phyloP scores from a whole-genome alignment of 2,888 invertebrate species.

The Entomobrya multifasciata region DNA sequence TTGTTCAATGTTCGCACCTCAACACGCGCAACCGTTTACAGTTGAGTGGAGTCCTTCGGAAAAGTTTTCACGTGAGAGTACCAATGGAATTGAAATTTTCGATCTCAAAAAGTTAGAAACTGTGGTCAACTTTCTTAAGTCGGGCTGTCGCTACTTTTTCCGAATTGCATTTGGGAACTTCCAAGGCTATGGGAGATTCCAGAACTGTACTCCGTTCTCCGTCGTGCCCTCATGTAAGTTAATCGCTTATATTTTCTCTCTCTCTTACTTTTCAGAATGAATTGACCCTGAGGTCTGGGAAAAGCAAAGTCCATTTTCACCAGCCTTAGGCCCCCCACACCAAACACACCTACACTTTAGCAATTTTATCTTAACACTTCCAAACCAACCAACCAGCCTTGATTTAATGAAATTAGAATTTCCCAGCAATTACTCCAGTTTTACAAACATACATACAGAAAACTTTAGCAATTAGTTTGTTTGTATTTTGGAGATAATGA shows the following conservation, averaged over 20 bases:
- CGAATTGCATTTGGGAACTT: conserved; percentile 95
- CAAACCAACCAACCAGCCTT: no score
- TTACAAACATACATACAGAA: no score
- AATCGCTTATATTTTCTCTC: neutral
- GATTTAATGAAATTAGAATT: conserved; percentile 17
- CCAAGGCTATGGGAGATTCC: conserved; percentile 92
- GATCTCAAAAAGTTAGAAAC: conserved; percentile 86
- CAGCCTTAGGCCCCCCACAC: neutral
- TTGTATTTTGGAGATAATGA: neutral
- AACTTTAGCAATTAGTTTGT: conserved; percentile 25
- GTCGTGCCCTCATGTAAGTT: conserved; percentile 94
- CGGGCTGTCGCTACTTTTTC: conserved; percentile 93
- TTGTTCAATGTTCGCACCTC: neutral
- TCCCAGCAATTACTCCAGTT: neutral
- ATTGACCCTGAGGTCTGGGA: neutral
- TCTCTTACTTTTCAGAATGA: neutral
- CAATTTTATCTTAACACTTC: no score
- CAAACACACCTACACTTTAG: neutral
- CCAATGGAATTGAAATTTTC: conserved; percentile 86
- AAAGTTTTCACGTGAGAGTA: conserved; percentile 88
- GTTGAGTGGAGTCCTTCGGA: conserved; percentile 96
- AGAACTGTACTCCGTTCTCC: conserved; percentile 89
- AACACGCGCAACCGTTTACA: conserved; percentile 81
- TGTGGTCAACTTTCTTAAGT: conserved; percentile 87
- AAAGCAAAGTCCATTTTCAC: no score